phyloP scores from a whole-genome alignment of 64 coral and sea anemone genomes.

The Exaiptasia diaphana region DNA sequence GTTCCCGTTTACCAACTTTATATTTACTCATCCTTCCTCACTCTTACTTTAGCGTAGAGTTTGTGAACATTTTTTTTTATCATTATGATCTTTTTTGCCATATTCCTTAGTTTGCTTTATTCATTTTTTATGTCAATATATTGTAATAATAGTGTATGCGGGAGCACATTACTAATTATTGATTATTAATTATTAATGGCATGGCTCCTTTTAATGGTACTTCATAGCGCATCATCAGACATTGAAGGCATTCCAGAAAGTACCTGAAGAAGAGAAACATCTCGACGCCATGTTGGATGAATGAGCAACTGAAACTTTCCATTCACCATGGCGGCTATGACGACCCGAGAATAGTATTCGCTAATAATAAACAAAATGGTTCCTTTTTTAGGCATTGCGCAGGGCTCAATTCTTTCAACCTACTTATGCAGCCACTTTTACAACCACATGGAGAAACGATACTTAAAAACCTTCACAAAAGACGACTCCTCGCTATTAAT shows the following conservation, averaged over 20 bases:
- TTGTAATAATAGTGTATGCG: no score
- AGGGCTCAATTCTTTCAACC: slow-evolving; percentile 78
- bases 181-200: no score
- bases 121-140: background rate
- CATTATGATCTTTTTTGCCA: background rate
- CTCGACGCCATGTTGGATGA: background rate
- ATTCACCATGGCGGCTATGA: no score
- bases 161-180: no score
- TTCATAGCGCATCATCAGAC: no score
- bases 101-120: background rate
- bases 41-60: no score
- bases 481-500: slow-evolving; percentile 77
- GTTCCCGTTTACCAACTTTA: no score
- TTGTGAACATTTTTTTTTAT: no score
- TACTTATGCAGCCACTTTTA: slow-evolving; percentile 78
- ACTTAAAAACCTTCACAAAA: slow-evolving; percentile 36
- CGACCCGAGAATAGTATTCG: background rate
- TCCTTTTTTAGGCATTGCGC: slow-evolving; percentile 77
- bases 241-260: background rate
- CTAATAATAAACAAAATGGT: background rate
- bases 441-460: slow-evolving; percentile 68
- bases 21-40: no score
- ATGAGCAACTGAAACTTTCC: background rate
- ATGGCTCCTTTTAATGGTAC: no score
- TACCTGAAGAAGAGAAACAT: background rate